These are phyloP conservation scores for Clusia tigrina DNA, from an alignment of 2,888 invertebrate species.

Conservation along the genomic window DNA sequence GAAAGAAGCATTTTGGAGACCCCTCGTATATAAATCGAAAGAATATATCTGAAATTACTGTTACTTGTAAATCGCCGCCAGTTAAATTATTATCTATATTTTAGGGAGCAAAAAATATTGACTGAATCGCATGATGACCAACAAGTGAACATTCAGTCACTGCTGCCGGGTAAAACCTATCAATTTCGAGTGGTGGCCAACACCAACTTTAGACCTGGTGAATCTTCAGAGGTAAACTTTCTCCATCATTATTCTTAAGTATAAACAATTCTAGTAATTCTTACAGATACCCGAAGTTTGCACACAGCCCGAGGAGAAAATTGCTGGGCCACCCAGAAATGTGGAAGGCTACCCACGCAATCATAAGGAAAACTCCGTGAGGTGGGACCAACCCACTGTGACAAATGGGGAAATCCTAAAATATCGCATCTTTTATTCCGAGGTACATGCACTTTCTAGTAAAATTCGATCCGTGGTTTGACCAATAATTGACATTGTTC, in stretches of 20 bases:
- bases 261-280: no score
- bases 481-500: background rate
- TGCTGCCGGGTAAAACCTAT: constrained; percentile 89
- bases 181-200: constrained; percentile 85
- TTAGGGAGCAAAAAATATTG: constrained; percentile 84
- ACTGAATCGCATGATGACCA: constrained; percentile 77
- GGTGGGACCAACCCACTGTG: constrained; percentile 80
- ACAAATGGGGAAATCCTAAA: constrained; percentile 74
- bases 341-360: constrained; percentile 75
- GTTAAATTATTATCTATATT: constrained; percentile 25
- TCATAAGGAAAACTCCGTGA: constrained; percentile 77
- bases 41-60: no score
- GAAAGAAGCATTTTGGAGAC: no score
- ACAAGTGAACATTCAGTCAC: constrained; percentile 82
- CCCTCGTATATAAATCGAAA: no score
- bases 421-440: constrained; percentile 81
- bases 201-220: constrained; percentile 77
- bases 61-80: no score
- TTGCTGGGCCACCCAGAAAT: constrained; percentile 80
- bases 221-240: constrained; percentile 68
- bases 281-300: constrained; percentile 71
- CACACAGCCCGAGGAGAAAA: constrained; percentile 82
- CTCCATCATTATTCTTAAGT: background rate
- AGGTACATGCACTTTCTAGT: constrained; percentile 64
- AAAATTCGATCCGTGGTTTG: background rate